Evolutionary conservation across 2,888 invertebrate species (phyloP), one percentile per base, ranked within the genome.

Genomic region (Hypercompe scribonia): DNA sequence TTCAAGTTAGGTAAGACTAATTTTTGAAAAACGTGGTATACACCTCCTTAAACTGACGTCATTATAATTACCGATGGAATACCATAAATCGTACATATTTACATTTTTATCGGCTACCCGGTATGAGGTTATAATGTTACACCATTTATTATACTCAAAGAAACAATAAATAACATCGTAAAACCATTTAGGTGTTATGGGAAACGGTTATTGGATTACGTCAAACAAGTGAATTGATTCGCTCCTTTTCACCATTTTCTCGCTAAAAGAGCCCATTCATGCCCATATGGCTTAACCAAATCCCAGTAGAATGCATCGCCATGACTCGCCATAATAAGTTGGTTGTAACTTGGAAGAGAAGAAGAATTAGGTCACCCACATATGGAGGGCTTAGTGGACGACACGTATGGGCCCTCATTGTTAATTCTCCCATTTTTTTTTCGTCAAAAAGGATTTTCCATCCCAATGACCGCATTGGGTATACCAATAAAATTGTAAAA

Each of bases 341-440:
- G 85, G 87, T 88, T 86, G 87, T 89, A 89, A 89, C 88, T 89
- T 87, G 74, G 78, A 72, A 78, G 86, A 87, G 89, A 91, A 91
- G 79, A 86, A 87, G 89, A 91, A 91, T 91, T 91, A 86, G 91
- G 92, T 91, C 91, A 90, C 88, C 89, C 84, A 86, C 77, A 87
- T 88, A 83, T 80, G 68, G 77, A 80, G 72, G 72, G 80, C 80
- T 79, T 85, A 83, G 82, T 79, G 79, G 82, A 80, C 74, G 81
- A 78, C 82, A 81, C 81, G 78, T 81, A 80, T 76, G 80, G 81
- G 79, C 73, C 28, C 78, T 72, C 80, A 84, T 81, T 83, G 85
- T 79, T 79, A 81, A 83, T 79, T 79, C 80, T 73, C 70, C 71
- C 76, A 82, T 80, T 83, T 84, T 15, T n/a, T 79, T 81, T 77